phyloP scores from a whole-genome alignment of 2,797 vertebrate species.

The Gymnodraco acuticeps region DNA sequence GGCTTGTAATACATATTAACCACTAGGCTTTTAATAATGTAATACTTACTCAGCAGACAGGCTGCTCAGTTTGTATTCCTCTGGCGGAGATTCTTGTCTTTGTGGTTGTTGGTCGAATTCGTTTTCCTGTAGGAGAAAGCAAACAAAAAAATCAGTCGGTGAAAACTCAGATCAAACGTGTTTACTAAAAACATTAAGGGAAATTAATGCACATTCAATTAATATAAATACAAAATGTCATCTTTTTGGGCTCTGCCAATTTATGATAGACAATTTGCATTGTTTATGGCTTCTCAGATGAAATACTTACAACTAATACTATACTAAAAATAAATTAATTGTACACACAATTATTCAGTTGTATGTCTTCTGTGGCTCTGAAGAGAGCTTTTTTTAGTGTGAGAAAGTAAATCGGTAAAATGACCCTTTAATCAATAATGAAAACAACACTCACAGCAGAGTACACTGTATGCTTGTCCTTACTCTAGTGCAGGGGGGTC shows the following conservation, averaged over 20 bases:
- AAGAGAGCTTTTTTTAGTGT: neutral
- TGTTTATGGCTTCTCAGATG: neutral
- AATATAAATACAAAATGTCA: too few species aligned
- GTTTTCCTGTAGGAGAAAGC: conserved; percentile 90
- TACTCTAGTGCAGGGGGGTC: neutral
- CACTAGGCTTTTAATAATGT: conserved; percentile 54
- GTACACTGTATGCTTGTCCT: too few species aligned
- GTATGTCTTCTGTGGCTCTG: neutral
- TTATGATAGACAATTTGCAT: neutral
- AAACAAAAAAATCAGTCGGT: conserved; percentile 42
- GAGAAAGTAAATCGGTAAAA: neutral
- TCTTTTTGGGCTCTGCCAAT: neutral
- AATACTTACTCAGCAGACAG: conserved; percentile 79
- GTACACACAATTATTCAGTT: neutral
- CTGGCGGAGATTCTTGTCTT: conserved; percentile 99
- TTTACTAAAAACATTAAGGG: neutral
- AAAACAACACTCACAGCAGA: neutral
- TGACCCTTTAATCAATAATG: neutral
- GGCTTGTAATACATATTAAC: conserved; percentile 44
- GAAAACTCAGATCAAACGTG: conserved; percentile 5
- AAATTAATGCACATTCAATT: neutral
- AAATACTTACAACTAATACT: neutral
- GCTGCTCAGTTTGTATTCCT: conserved; percentile 96
- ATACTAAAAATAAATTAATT: neutral
- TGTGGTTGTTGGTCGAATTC: conserved; percentile 99